Evolutionary conservation across 1,140 invertebrate genomes (phyloP).

Genomic region (Holotrichia oblita): DNA sequence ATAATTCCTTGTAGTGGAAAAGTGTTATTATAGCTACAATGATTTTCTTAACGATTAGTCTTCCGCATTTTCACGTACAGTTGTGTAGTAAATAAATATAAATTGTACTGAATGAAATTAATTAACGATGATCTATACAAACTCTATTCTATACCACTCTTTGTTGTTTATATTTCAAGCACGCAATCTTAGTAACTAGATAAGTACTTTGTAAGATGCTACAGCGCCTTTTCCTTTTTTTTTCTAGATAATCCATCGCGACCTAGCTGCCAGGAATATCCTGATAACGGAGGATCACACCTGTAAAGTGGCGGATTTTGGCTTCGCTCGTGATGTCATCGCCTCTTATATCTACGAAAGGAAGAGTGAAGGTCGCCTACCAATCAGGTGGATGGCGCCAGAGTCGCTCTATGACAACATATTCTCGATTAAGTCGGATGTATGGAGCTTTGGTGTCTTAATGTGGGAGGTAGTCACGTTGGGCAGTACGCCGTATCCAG

Average conservation of each 20-base stretch:
- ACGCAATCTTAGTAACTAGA: neutral
- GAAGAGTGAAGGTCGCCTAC: conserved; percentile 84
- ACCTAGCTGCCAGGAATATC: conserved; percentile 91
- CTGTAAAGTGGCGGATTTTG: conserved; percentile 95
- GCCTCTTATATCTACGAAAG: conserved; percentile 87
- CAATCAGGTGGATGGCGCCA: conserved; percentile 92
- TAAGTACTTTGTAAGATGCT: neutral
- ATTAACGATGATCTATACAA: neutral
- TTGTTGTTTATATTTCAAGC: no score
- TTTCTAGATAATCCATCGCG: conserved; percentile 87
- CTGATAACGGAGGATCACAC: conserved; percentile 86
- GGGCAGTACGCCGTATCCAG: conserved; percentile 90
- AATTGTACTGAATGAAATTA: neutral
- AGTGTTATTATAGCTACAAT: no score
- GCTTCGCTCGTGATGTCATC: conserved; percentile 87
- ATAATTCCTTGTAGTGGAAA: no score
- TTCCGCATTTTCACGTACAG: no score
- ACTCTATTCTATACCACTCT: neutral
- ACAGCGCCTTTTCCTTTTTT: neutral
- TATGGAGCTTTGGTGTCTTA: conserved; percentile 91
- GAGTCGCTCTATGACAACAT: conserved; percentile 92
- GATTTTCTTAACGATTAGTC: no score
- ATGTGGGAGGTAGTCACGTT: conserved; percentile 95
- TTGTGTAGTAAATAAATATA: no score
- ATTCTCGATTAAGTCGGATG: conserved; percentile 90